A percentile compares a stretch with the other conserved stretches of the same genome.
Evolutionary conservation across 37 sponge, comb jelly and placozoan species (phyloP).

Genomic region (Halichondria panicea): DNA sequence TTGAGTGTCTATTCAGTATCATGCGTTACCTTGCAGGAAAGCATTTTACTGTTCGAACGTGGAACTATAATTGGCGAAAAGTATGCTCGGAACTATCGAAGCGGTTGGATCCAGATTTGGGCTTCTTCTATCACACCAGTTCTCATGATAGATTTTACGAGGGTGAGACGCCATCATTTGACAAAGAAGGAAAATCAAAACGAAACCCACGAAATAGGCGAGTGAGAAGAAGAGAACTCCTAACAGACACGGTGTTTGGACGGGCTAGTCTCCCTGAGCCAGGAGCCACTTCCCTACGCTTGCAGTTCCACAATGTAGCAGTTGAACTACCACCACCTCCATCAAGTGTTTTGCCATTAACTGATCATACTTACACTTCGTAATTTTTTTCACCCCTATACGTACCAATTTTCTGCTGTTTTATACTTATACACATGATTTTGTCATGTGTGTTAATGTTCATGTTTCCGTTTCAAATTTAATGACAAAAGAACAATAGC

Average conservation of each 20-base stretch:
- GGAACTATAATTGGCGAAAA: constrained; percentile 1
- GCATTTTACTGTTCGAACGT: constrained; percentile 10
- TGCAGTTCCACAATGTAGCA: constrained; percentile 13
- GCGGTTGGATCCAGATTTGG: constrained; percentile 13
- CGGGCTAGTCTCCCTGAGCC: constrained; percentile 1
- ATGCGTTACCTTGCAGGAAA: constrained; percentile 5
- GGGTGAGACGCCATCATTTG: neutral
- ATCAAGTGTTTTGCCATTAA: neutral
- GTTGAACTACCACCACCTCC: constrained; percentile 32
- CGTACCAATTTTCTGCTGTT: neutral
- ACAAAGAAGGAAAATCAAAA: neutral
- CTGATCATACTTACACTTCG: constrained; percentile 7
- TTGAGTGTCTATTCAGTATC: constrained; percentile 37
- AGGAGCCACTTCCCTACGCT: neutral
- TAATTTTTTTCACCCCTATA: neutral
- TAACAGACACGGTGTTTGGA: neutral
- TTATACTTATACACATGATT: neutral
- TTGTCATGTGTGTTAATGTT: neutral
- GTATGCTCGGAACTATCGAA: constrained; percentile 17
- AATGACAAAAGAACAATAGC: neutral
- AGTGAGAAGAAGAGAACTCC: constrained; percentile 9
- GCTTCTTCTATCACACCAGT: constrained; percentile 36
- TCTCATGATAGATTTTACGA: constrained; percentile 23
- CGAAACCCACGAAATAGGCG: neutral
- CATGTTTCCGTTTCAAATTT: neutral